Percentiles rank a stretch among this genome's conserved stretches.
Evolutionary conservation across 2,888 invertebrate genomes (phyloP).

Genomic region (Microctonus aethiopoides): DNA sequence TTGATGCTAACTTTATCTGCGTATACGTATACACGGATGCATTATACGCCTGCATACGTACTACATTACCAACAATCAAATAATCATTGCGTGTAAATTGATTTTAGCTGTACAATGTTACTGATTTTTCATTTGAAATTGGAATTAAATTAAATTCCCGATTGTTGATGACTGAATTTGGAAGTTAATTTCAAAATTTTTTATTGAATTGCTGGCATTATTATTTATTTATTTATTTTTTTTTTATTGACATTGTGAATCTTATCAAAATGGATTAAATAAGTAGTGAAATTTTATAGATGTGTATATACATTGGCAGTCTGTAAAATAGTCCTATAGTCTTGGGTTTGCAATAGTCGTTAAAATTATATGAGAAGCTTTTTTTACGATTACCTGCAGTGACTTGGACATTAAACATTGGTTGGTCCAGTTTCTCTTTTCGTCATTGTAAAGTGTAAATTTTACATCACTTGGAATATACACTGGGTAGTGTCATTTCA

Average conservation of each 20-base stretch:
- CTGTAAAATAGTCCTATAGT: conserved; percentile 37
- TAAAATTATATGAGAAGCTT: conserved; percentile 42
- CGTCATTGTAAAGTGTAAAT: conserved; percentile 13
- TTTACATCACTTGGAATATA: background rate
- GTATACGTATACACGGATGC: background rate
- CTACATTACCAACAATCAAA: background rate
- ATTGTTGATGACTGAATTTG: background rate
- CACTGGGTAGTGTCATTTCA: conserved; percentile 29
- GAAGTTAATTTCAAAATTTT: too few relatives aligned
- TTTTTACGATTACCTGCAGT: conserved; percentile 46
- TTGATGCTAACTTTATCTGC: conserved; percentile 24
- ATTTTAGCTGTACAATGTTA: background rate
- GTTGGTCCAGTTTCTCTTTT: conserved; percentile 23
- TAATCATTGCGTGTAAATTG: background rate
- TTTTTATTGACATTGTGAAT: background rate
- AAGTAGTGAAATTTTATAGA: conserved; percentile 12
- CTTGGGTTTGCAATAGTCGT: conserved; percentile 41
- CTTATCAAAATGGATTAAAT: background rate
- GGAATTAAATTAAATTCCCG: background rate
- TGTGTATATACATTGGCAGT: conserved; percentile 24
- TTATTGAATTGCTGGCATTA: too few relatives aligned
- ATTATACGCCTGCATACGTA: background rate
- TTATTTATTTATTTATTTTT: too few relatives aligned
- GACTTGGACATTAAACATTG: conserved; percentile 44
- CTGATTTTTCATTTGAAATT: background rate